A percentile compares a stretch with the other conserved stretches of the same genome.
These are phyloP conservation scores for Lasioglossum morio DNA, from an alignment of 2,888 invertebrate genomes.

Conservation along the genomic window DNA sequence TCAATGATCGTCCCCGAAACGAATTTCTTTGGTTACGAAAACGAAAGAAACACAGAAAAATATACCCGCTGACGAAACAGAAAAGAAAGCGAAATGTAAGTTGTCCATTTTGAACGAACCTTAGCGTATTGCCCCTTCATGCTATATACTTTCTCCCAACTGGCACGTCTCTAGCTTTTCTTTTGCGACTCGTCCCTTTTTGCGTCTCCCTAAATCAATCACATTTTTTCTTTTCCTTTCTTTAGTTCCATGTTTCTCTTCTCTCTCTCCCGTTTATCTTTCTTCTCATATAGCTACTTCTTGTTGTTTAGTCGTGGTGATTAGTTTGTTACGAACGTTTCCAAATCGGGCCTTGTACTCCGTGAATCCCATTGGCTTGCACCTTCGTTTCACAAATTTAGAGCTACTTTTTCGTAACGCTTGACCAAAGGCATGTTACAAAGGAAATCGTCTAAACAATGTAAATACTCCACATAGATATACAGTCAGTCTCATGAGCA, in stretches of 20 bases:
- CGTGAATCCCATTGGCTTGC: background rate
- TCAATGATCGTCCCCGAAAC: constrained; percentile 38
- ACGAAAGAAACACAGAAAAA: constrained; percentile 57
- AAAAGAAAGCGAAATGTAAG: constrained; percentile 81
- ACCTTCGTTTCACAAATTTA: constrained; percentile 39
- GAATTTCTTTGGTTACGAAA: constrained; percentile 54
- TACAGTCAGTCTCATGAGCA: too few relatives aligned
- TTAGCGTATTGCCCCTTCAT: constrained; percentile 82
- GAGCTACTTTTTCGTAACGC: background rate
- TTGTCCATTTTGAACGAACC: constrained; percentile 80
- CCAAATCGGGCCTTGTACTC: constrained; percentile 26
- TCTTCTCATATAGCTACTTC: constrained; percentile 31
- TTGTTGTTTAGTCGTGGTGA: constrained; percentile 48
- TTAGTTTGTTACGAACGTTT: constrained; percentile 37
- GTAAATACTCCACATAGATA: background rate
- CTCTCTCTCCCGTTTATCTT: background rate
- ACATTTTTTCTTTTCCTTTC: constrained; percentile 39
- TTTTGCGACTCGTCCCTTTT: constrained; percentile 78
- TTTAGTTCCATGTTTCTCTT: background rate
- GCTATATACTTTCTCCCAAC: constrained; percentile 86
- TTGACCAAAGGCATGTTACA: constrained; percentile 5
- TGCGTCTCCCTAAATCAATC: constrained; percentile 39
- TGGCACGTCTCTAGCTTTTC: constrained; percentile 85
- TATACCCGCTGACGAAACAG: constrained; percentile 80
- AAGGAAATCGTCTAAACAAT: background rate